Evolutionary conservation across 2,113 vertebrate genomes (phyloP).

Genomic region (Seriola aureovittata): DNA sequence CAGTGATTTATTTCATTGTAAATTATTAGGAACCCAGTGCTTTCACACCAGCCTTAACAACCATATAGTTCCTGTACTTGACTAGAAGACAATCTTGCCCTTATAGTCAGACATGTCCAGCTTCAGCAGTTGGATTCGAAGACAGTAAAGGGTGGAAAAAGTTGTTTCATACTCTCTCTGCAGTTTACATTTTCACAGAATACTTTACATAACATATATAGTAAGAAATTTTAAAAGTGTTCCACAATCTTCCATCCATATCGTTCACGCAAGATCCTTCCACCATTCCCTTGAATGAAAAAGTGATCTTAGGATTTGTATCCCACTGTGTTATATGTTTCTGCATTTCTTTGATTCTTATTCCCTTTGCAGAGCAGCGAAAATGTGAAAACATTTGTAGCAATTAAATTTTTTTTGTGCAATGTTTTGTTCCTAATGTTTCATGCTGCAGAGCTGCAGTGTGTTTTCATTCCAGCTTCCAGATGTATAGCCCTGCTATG

Average conservation of each 20-base stretch:
- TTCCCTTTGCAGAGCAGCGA: neutral
- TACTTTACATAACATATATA: neutral
- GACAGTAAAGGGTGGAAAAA: neutral
- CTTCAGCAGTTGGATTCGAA: neutral
- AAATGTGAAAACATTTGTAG: conserved; percentile 12
- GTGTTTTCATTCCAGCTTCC: conserved; percentile 69
- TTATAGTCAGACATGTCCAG: neutral
- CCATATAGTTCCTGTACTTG: neutral
- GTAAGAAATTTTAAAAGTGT: neutral
- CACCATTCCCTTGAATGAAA: too few species aligned
- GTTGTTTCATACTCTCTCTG: neutral
- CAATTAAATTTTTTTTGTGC: neutral
- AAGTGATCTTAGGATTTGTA: too few species aligned
- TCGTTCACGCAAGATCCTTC: neutral
- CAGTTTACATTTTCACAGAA: neutral
- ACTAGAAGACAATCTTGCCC: neutral
- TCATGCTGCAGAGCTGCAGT: conserved; percentile 43
- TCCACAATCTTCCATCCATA: neutral
- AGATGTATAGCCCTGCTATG: conserved; percentile 68
- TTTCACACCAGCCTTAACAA: neutral
- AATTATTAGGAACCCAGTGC: neutral
- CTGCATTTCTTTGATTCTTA: neutral
- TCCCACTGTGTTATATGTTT: neutral
- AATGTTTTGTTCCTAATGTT: conserved; percentile 49
- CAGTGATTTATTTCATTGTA: neutral